Base-by-base conservation (phyloP, 1,140 invertebrate species). In the Drosophila lacteicornis region DNA sequence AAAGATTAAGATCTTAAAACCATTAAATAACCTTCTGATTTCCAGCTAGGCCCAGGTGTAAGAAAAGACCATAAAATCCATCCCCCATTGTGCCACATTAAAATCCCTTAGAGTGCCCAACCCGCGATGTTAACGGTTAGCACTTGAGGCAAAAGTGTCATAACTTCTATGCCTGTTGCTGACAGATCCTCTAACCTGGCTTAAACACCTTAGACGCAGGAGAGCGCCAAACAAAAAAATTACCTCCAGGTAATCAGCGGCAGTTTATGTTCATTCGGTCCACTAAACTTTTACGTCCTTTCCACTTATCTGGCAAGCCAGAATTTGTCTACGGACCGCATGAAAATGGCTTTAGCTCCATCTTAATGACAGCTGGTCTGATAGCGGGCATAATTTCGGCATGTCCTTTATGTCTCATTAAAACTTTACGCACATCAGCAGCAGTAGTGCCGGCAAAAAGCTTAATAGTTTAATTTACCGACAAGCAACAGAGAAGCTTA, bases 381-480 rank as follows among this genome's bases (percentile, higher is more conserved):
- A 62, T 57, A 70, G 65, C 36, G 25, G 66, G 57, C 66, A 82
- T 82, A 80, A 84, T 84, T 80, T 55, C 63, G 27, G 19, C 51
- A 61, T 78, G 71, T 66, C 84, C 71, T 82, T 82, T 75, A 80
- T 86, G 80, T 78, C 71, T 62, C 84, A 87, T 87, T 87, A 88
- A 88, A 80, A 87, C 43, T 86, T 87, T 73, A 80, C 67, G 79
- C 56, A 74, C 65, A 71, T 70, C 68, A 65, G 50, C 50, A 33
- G 40, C 60, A 67, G 60, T 40, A 56, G 36, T 36, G 49, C 55
- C 36, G 36, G 53, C 42, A 56, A 70, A 80, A 62, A 74, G 42
- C 67, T 69, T 87, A 82, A 87, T 83, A 88, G 84, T 88, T 87
- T 88, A 83, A 87, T 87, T 87, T 83, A 80, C 77, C 80, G 69